Evolutionary conservation across 2,797 vertebrate species (phyloP), one percentile per base, ranked within the genome.

Genomic region (Malurus leucopterus): DNA sequence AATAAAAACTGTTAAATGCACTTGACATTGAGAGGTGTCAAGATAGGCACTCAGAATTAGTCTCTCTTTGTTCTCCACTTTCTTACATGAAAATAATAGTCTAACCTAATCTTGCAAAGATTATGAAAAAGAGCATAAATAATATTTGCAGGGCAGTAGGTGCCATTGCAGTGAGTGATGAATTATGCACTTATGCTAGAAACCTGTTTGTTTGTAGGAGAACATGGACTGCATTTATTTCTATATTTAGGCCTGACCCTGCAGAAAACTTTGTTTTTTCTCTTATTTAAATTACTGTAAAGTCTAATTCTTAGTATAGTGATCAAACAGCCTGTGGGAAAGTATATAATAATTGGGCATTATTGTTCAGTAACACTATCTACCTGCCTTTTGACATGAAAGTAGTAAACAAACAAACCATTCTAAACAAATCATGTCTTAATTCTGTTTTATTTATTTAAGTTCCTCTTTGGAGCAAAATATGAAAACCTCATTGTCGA

Each of bases 271-370:
- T 73, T 73, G 26, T 18, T 69, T 77, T 61, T 81, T 61, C 36
- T 86, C 15, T 55, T 78, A 29, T 36, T 84, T 90, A 89, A 93
- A 89, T 91, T 61, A 85, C 58, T 57, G 7, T 88, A 84, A 73
- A 83, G 71, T 87, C 0, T 4, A 71, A 54, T 68, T 86, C 23
- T 69, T 78, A 77, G 15, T 71, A 26, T 70, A 70, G 57, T 15
- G 36, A 59, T 91, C 64, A 46, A 85, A 54, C 15, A 93, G 19
- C 51, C 24, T 57, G 15, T 54, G 41, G 51, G 32, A 77, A 77
- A 47, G 9, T 21, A 38, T 58, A 6, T 71, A 69, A 51, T 71
- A 81, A 82, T 74, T 91, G 20, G 13, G 21, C 30, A 26, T 75
- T 83, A 40, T 49, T 91, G 19, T 77, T 84, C 50, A 76, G 38